Percentiles rank a stretch among this genome's conserved stretches.
Conservation (phyloP, 2,797 vertebrate genomes). For the Tadarida brasiliensis region DNA sequence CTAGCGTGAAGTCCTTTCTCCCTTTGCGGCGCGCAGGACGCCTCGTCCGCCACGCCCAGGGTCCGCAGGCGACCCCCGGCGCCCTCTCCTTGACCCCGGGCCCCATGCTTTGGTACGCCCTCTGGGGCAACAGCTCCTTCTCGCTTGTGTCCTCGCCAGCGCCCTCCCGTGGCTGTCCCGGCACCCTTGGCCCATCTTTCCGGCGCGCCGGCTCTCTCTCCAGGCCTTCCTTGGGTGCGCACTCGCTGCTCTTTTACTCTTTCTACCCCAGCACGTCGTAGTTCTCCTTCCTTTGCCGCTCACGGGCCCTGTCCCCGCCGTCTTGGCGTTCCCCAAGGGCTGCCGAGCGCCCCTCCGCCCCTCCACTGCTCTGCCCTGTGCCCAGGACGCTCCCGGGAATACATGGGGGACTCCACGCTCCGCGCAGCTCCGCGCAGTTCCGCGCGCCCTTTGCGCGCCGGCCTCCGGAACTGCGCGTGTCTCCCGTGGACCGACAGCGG, state of each 20-base stretch:
- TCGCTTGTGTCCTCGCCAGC: not conserved
- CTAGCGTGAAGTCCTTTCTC: accelerated
- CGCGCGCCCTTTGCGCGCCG: accelerated
- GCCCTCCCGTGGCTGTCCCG: not conserved
- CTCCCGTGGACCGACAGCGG: accelerated
- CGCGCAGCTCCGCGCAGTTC: not conserved
- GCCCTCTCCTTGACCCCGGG: not conserved
- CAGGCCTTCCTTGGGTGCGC: not conserved
- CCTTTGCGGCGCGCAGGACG: not conserved
- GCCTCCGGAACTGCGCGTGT: accelerated
- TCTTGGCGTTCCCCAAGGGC: not conserved
- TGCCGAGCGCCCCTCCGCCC: not conserved
- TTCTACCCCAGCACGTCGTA: not conserved
- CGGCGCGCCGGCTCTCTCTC: not conserved
- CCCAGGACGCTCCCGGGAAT: accelerated
- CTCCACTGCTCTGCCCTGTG: accelerated
- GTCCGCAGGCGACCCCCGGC: not conserved
- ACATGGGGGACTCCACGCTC: accelerated
- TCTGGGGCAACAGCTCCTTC: not conserved
- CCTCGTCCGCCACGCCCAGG: not conserved
- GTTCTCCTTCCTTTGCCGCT: not conserved
- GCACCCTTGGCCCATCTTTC: not conserved
- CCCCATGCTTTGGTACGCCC: not conserved
- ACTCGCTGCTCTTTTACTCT: not conserved
- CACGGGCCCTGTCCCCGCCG: not conserved